Conservation (phyloP, 1,140 invertebrate genomes). For the Cecropterus lyciades region DNA sequence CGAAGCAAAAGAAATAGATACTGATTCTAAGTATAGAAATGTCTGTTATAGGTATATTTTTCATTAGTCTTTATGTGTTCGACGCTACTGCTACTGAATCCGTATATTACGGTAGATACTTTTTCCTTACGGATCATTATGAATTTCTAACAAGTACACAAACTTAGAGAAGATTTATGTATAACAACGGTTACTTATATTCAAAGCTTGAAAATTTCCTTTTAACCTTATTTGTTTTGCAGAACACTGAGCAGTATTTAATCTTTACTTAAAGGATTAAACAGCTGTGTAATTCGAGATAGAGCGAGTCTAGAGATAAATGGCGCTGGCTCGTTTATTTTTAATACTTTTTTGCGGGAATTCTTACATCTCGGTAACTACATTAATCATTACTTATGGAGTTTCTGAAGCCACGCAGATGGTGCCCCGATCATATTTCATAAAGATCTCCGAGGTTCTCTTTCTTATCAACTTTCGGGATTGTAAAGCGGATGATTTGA, state of each 20-base stretch:
- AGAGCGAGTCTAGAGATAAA: constrained; percentile 19
- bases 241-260: constrained; percentile 16
- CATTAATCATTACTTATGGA: constrained; percentile 34
- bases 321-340: constrained; percentile 20
- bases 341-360: constrained; percentile 33
- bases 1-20: no score
- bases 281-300: constrained; percentile 26
- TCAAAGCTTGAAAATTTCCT: constrained; percentile 13
- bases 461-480: constrained; percentile 34
- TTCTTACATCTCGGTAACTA: constrained; percentile 22
- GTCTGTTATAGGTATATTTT: no score
- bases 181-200: constrained; percentile 2
- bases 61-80: no score
- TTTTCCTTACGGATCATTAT: no score
- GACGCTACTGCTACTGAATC: no score
- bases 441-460: constrained; percentile 19
- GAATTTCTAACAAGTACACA: background rate
- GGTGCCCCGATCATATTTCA: constrained; percentile 29
- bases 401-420: constrained; percentile 28
- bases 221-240: constrained; percentile 17
- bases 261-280: constrained; percentile 31
- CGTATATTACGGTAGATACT: no score
- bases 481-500: constrained; percentile 30
- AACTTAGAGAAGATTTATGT: constrained; percentile 1
- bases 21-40: no score